Percentiles rank a stretch among this genome's conserved stretches.
phyloP scores from a whole-genome alignment of 2,113 vertebrate species.

The Arizona elegans region DNA sequence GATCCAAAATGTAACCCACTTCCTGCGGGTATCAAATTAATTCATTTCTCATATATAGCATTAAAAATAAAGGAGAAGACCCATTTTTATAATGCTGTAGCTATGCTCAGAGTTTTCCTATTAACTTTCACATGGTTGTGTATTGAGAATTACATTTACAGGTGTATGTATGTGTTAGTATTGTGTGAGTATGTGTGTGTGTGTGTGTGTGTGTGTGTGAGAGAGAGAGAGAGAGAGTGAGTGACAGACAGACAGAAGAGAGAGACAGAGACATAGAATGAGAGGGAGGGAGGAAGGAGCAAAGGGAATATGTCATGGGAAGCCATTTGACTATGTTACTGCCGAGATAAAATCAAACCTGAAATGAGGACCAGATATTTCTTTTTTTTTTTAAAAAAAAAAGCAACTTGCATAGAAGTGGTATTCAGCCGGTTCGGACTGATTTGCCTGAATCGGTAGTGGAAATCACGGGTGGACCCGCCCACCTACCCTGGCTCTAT shows the following conservation, averaged over 20 bases:
- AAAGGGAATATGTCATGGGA: neutral
- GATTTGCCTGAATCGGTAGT: too few relatives aligned
- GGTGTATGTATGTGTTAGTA: neutral
- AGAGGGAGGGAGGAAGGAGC: neutral
- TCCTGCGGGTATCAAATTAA: conserved; percentile 40
- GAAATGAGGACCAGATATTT: neutral
- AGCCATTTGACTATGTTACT: neutral
- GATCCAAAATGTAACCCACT: neutral
- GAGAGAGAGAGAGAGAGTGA: neutral
- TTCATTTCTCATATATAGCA: conserved; percentile 8
- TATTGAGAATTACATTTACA: neutral
- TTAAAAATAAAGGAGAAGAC: conserved; percentile 6
- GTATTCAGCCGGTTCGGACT: too few relatives aligned
- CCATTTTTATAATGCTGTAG: conserved; percentile 29
- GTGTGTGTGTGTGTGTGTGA: neutral
- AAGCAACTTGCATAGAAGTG: neutral
- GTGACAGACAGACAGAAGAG: neutral
- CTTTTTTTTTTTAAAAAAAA: neutral
- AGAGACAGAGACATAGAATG: too few relatives aligned
- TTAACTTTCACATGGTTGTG: conserved; percentile 32
- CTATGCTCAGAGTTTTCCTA: conserved; percentile 22
- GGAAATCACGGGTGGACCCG: too few relatives aligned
- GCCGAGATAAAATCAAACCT: neutral
- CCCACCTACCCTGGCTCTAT: too few relatives aligned
- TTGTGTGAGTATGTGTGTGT: neutral